phyloP scores from a whole-genome alignment of 1,140 invertebrate species.

The Pogonomyrmex barbatus region DNA sequence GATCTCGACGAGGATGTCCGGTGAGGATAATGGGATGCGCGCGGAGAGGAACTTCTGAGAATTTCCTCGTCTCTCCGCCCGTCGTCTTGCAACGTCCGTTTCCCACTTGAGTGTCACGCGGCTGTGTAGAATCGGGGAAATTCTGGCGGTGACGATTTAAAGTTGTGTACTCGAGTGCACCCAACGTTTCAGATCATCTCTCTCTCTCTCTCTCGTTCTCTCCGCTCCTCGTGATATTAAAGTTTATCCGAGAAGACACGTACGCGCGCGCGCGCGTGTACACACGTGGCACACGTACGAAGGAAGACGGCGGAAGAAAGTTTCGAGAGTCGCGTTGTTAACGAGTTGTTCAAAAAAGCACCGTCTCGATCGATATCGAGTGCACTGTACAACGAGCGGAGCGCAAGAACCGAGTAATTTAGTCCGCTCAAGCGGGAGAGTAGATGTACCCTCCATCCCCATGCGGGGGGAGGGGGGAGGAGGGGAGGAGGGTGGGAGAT shows the following conservation, averaged over 20 bases:
- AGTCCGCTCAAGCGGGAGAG: slow-evolving; percentile 15
- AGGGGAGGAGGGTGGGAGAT: not conserved
- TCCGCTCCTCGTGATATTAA: slow-evolving; percentile 62
- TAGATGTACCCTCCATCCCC: not conserved
- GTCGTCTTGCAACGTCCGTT: not conserved
- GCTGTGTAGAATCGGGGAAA: not conserved
- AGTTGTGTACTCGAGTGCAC: slow-evolving; percentile 55
- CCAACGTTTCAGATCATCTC: not conserved
- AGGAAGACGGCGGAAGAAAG: slow-evolving; percentile 33
- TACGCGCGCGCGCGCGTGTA: slow-evolving; percentile 24
- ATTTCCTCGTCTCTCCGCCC: not conserved
- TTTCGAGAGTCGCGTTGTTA: slow-evolving; percentile 50
- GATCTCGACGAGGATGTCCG: slow-evolving; percentile 38
- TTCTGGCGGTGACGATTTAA: slow-evolving; percentile 59
- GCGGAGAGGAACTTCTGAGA: not conserved
- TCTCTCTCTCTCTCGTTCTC: not conserved
- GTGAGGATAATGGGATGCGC: slow-evolving; percentile 8
- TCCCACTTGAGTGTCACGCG: not conserved
- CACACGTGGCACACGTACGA: slow-evolving; percentile 3
- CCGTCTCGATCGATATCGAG: slow-evolving; percentile 36
- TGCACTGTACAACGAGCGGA: not conserved
- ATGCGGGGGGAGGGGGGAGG: too few relatives aligned
- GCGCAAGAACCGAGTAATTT: slow-evolving; percentile 44
- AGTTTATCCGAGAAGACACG: slow-evolving; percentile 58
- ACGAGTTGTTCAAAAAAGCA: slow-evolving; percentile 47